Percentiles rank a stretch among this genome's conserved stretches.
Evolutionary conservation across 2,113 vertebrate genomes (phyloP).

Genomic region (Sula dactylatra): DNA sequence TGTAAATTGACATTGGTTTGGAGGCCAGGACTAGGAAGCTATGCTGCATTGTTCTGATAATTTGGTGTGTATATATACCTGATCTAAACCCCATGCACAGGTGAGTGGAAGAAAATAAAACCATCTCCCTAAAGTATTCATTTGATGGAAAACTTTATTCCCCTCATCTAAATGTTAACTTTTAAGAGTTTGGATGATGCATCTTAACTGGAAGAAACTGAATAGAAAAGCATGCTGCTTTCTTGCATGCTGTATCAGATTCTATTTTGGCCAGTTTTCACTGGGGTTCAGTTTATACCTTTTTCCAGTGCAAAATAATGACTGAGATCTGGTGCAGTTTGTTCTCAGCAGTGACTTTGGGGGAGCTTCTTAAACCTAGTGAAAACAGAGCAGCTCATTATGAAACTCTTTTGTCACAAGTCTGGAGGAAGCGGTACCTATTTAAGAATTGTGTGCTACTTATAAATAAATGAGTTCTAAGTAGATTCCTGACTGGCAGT

Average conservation of each 20-base stretch:
- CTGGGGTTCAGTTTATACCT: not conserved
- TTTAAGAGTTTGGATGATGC: not conserved
- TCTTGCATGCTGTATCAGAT: not conserved
- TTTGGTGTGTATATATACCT: not conserved
- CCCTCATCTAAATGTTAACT: not conserved
- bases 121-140: not conserved
- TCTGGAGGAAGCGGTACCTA: not conserved
- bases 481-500: not conserved
- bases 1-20: not conserved
- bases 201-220: not conserved
- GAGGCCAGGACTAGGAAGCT: not conserved
- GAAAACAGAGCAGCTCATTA: not conserved
- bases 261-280: not conserved
- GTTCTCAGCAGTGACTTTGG: not conserved
- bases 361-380: not conserved
- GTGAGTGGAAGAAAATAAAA: not conserved
- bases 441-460: not conserved
- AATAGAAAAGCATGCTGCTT: not conserved
- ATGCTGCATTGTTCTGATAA: not conserved
- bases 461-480: conserved; percentile 22
- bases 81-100: not conserved
- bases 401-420: not conserved
- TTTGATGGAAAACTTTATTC: not conserved
- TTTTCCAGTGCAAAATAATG: not conserved
- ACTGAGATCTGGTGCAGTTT: not conserved